Base-by-base conservation (phyloP, 2,113 vertebrate species). In the Bufo bufo region DNA sequence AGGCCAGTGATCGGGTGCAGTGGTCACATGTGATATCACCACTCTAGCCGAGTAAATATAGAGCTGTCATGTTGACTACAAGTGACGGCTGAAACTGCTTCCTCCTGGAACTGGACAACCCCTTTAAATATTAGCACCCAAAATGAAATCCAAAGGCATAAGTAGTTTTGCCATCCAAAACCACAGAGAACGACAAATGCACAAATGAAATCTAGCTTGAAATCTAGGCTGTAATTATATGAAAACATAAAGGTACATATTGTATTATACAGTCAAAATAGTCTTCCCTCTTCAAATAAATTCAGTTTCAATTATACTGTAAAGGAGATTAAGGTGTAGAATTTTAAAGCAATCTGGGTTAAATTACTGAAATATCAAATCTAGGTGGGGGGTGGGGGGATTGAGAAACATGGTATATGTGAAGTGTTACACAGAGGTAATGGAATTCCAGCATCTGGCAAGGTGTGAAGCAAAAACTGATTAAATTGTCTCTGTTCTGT, bases 381-480 rank as follows among this genome's bases (percentile, higher is more conserved):
- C 45, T 79, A 69, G 20, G 59, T 63, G 19, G n/a, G 33, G 75
- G 45, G 58, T 52, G 12, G 45, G 19, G 23, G 56, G 56, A 19
- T 45, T 3, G 90, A 91, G 90, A 90, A 87, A 89, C 54, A 63
- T 49, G 66, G 90, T 89, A 91, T 92, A 90, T 84, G 89, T 89
- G 91, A 90, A 92, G 92, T 91, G 86, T 86, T 89, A 89, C 2
- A 77, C 81, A 66, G 85, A 49, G 90, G 87, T 92, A 90, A 93
- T 92, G 77, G 90, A 90, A 87, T 91, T 91, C 66, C 19, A 91
- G 91, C 93, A 94, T 91, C 92, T 94, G 93, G 87, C 91, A 94
- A 90, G 91, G 91, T 90, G 92, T 91, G 90, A 80, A 75, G 58
- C 59, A 77, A 91, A 91, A 89, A 87, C 63, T 80, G 89, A 89